Base-by-base conservation (phyloP, 2,113 vertebrate species). In the Chaenogobius annularis region DNA sequence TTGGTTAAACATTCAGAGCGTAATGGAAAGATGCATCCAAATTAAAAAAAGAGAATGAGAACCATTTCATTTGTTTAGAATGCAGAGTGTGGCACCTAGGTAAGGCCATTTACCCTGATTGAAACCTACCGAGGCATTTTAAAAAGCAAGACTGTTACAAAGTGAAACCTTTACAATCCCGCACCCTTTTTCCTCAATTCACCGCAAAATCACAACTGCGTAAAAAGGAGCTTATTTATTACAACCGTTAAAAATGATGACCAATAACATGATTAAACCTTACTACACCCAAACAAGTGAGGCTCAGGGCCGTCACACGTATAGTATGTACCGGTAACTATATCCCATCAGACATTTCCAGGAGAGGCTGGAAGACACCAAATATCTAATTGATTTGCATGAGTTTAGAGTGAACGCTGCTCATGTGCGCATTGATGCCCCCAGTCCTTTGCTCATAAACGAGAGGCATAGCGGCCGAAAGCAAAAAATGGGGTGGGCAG, bases 61-160 rank as follows among this genome's bases (percentile, higher is more conserved):
- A 35, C 17, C 59, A 40, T 17, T 17, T 12, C 17, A 10, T 47
- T 61, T 22, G 37, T 35, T 63, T 58, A 61, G 22, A 63, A 69
- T 69, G 37, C 73, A 15, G 52, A 77, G 69, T 37, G 43, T n/a
- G 11, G 66, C 73, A 26, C 55, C 10, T 79, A 23, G 61, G 50
- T 73, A 47, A 40, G 80, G 77, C 73, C 68, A 47, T 66, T 74
- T 68, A 17, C 55, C 40, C 46, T 66, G 20, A 61, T 37, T 83
- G 59, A 77, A 77, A 81, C 48, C 74, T 47, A 71, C 11, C 68
- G 62, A 74, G 35, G 64, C 68, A 66, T 75, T 70, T 73, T 26
- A 77, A 74, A 52, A 64, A 59, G 64, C 55, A 69, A 77, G 47
- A 35, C 46, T 31, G 43, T 40, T 73, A 7, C 23, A 47, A 48